Evolutionary conservation across 2,797 vertebrate genomes (phyloP), one percentile per base, ranked within the genome.

Genomic region (Oreortyx pictus): DNA sequence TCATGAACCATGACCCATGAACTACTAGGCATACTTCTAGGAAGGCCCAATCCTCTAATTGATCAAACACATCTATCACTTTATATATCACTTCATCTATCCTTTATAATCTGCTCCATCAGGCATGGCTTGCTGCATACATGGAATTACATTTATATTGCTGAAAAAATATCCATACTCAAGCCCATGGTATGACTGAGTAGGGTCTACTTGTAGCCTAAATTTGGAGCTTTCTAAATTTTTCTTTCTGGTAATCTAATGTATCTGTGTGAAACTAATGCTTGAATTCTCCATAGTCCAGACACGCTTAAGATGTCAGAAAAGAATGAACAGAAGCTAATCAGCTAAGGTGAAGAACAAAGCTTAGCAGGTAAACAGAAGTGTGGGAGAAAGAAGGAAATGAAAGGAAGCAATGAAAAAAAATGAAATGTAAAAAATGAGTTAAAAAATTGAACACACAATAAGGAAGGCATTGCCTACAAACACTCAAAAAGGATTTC

Each of bases 401-500:
- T 2, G 2, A 62, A 46, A 66, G 1, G 1, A 61, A 47, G 22
- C 5, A 2, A 50, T 25, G 2, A 35, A 60, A 52, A 25, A 9
- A 57, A 66, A 57, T 24, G 1, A 37, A 65, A 72, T 67, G 2
- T 27, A 86, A 66, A 24, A 46, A 57, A 64, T 60, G 6, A 65
- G 50, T 24, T 9, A 60, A 56, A 67, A 57, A 62, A 46, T 18
- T 18, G 9, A 65, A 33, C 7, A 24, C 25, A 12, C 29, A 59
- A 50, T 67, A 77, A 31, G 3, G 20, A 62, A 77, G 15, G 6
- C 27, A 60, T n/a, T 47, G 29, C 11, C 25, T 49, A 50, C 44
- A n/a, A 66, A 4, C 5, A 46, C 23, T 47, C 65, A 62, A 29
- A 79, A 52, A 46, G 23, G 10, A 60, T 10, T 9, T 41, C 39